Conservation (phyloP, 2,113 vertebrate genomes). For the Burhinus bistriatus region DNA sequence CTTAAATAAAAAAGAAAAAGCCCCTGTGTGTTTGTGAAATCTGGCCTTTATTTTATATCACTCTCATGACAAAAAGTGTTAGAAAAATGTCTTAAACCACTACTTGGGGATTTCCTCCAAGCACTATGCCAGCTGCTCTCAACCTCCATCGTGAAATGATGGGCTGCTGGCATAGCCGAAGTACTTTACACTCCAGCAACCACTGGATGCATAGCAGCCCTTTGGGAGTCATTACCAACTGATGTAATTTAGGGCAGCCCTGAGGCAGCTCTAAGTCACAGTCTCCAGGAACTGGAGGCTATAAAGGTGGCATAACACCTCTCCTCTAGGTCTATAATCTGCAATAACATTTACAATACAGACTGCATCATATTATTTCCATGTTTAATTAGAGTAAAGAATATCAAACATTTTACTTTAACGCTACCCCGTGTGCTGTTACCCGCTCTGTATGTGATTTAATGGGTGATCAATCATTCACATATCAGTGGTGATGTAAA, state of each 20-base stretch:
- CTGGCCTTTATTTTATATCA: conserved; percentile 54
- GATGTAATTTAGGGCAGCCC: conserved; percentile 68
- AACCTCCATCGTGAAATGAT: conserved; percentile 61
- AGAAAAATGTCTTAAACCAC: conserved; percentile 67
- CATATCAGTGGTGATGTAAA: conserved; percentile 58
- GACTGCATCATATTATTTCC: conserved; percentile 52
- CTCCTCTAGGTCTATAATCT: conserved; percentile 60
- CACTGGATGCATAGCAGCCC: conserved; percentile 62
- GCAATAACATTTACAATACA: conserved; percentile 67
- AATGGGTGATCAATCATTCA: conserved; percentile 68
- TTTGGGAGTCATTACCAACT: conserved; percentile 64
- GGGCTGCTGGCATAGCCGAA: conserved; percentile 64
- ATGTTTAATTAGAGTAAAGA: conserved; percentile 55
- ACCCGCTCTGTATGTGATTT: conserved; percentile 55
- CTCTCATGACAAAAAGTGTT: conserved; percentile 55
- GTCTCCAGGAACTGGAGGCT: conserved; percentile 47
- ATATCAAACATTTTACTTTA: conserved; percentile 60
- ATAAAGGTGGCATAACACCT: conserved; percentile 67
- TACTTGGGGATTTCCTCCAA: conserved; percentile 65
- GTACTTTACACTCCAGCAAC: conserved; percentile 66
- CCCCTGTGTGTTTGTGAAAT: conserved; percentile 28
- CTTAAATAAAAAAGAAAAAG: conserved; percentile 38
- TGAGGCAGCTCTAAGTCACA: conserved; percentile 62
- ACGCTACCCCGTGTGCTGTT: conserved; percentile 50
- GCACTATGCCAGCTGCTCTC: conserved; percentile 62